phyloP scores from a whole-genome alignment of 2,888 invertebrate species.

The Branchipolynoe longqiensis region DNA sequence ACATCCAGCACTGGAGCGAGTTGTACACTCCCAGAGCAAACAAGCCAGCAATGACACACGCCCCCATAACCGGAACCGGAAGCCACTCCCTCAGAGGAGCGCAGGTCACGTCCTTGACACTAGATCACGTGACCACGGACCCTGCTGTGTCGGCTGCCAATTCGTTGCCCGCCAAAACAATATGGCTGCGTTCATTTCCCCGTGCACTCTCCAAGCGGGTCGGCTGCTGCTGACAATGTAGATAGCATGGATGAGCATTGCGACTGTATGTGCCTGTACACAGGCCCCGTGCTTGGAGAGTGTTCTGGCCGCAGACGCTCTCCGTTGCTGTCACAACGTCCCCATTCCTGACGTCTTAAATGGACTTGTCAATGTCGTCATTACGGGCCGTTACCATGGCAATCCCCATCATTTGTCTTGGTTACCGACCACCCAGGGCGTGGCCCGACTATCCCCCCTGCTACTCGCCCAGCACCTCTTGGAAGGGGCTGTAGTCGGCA shows the following conservation, averaged over 20 bases:
- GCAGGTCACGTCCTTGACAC: neutral
- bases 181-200: too few species aligned
- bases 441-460: neutral
- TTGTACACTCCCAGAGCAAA: too few species aligned
- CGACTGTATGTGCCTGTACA: neutral
- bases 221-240: too few species aligned
- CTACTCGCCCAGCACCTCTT: too few species aligned
- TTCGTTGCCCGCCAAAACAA: neutral
- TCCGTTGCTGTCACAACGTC: conserved; percentile 37
- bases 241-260: too few species aligned
- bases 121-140: neutral
- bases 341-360: conserved; percentile 5
- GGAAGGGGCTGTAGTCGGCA: too few species aligned
- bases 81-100: conserved; percentile 1
- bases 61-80: too few species aligned
- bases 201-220: too few species aligned
- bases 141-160: neutral
- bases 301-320: too few species aligned
- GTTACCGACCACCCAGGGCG: conserved; percentile 25
- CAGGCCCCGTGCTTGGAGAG: neutral
- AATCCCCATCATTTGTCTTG: conserved; percentile 21
- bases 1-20: too few species aligned
- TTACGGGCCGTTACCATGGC: conserved; percentile 22
- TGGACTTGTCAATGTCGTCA: conserved; percentile 4
- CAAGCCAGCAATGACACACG: too few species aligned